These are phyloP conservation scores for Stenurella melanura DNA, from an alignment of 2,888 invertebrate species.

Conservation along the genomic window DNA sequence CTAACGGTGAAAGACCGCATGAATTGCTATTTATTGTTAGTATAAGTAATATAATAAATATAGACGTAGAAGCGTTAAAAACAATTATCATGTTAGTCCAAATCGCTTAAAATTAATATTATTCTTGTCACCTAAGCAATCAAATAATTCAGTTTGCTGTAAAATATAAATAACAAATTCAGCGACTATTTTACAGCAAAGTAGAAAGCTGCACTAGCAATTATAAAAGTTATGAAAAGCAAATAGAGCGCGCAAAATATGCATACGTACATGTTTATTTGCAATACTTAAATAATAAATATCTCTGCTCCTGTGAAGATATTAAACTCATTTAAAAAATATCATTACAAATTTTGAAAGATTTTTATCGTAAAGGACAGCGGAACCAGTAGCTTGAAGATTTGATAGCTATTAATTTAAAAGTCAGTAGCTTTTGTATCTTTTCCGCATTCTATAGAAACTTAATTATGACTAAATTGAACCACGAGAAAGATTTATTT, in stretches of 20 bases:
- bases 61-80: slow-evolving; percentile 27
- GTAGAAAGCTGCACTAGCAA: not conserved
- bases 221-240: slow-evolving; percentile 6
- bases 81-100: slow-evolving; percentile 39
- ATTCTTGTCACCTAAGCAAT: slow-evolving; percentile 9
- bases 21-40: slow-evolving; percentile 38
- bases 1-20: slow-evolving; percentile 25
- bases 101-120: slow-evolving; percentile 9
- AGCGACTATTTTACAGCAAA: slow-evolving; percentile 3
- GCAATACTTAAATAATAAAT: not conserved
- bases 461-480: too few species aligned
- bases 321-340: too few species aligned
- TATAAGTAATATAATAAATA: slow-evolving; percentile 20
- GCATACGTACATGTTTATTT: not conserved
- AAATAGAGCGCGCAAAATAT: slow-evolving; percentile 2
- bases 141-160: slow-evolving; percentile 12
- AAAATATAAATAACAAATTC: slow-evolving; percentile 24
- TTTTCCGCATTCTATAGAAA: too few species aligned
- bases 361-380: too few species aligned
- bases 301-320: too few species aligned
- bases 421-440: too few species aligned
- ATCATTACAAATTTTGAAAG: too few species aligned
- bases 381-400: too few species aligned
- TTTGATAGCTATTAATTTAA: too few species aligned
- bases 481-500: too few species aligned